A percentile compares a stretch with the other conserved stretches of the same genome.
These are phyloP conservation scores for Drepanosiphum platanoidis DNA, from an alignment of 2,888 invertebrate genomes.

Conservation along the genomic window DNA sequence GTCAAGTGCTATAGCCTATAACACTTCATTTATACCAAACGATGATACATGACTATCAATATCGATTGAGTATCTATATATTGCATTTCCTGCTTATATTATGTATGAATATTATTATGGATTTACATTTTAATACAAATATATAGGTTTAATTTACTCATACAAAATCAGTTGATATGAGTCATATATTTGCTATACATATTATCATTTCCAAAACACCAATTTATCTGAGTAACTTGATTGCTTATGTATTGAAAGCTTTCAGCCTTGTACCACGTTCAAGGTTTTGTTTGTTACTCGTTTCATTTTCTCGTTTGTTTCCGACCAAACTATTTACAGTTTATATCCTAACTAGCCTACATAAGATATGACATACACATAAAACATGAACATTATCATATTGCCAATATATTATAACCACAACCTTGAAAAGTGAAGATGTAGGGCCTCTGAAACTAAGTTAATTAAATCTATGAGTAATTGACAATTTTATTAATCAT, in stretches of 20 bases:
- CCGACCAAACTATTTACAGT: background rate
- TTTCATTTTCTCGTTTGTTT: background rate
- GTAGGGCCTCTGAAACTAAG: background rate
- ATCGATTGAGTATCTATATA: too few relatives aligned
- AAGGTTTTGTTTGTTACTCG: background rate
- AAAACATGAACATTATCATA: background rate
- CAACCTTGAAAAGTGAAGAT: background rate
- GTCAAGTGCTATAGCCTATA: too few relatives aligned
- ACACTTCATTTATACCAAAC: too few relatives aligned
- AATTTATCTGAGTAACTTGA: background rate
- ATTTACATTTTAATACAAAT: background rate
- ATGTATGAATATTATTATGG: too few relatives aligned
- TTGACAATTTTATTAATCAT: too few relatives aligned
- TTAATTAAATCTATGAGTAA: background rate
- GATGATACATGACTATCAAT: too few relatives aligned
- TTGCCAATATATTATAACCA: background rate
- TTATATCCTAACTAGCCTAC: background rate
- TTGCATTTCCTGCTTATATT: too few relatives aligned
- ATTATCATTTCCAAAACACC: background rate
- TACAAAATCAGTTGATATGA: background rate
- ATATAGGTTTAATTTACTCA: background rate
- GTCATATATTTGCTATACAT: background rate
- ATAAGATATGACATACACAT: too few relatives aligned
- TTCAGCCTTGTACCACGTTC: background rate
- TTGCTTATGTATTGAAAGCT: background rate